Evolutionary conservation across 2,113 vertebrate genomes (phyloP).

Genomic region (Excalfactoria chinensis): DNA sequence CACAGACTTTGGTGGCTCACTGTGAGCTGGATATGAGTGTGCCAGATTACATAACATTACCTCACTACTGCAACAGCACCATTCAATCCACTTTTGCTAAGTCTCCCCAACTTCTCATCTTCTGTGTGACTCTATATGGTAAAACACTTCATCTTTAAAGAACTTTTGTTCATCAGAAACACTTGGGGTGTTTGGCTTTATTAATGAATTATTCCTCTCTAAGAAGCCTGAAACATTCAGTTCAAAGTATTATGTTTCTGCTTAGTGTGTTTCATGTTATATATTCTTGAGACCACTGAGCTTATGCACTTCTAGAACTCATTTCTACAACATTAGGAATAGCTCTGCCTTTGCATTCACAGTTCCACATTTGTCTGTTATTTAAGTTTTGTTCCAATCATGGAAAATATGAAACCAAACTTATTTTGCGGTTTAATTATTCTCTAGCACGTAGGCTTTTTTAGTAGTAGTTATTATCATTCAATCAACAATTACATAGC

Average conservation of each 20-base stretch:
- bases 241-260: background rate
- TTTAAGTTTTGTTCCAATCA: background rate
- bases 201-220: background rate
- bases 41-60: background rate
- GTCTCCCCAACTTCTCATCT: background rate
- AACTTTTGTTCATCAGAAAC: background rate
- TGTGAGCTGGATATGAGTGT: background rate
- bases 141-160: background rate
- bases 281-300: background rate
- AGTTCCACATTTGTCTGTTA: background rate
- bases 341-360: background rate
- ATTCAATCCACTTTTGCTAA: background rate
- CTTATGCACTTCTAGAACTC: background rate
- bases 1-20: background rate
- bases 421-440: constrained; percentile 26
- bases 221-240: background rate
- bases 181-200: background rate
- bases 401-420: background rate
- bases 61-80: background rate
- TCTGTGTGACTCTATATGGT: background rate
- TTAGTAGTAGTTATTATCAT: background rate
- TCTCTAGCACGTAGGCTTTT: background rate
- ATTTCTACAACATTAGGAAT: background rate
- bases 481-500: background rate
- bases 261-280: background rate